These are phyloP conservation scores for Sebastes trivittatus DNA, from an alignment of 2,797 vertebrate genomes.

Conservation along the genomic window DNA sequence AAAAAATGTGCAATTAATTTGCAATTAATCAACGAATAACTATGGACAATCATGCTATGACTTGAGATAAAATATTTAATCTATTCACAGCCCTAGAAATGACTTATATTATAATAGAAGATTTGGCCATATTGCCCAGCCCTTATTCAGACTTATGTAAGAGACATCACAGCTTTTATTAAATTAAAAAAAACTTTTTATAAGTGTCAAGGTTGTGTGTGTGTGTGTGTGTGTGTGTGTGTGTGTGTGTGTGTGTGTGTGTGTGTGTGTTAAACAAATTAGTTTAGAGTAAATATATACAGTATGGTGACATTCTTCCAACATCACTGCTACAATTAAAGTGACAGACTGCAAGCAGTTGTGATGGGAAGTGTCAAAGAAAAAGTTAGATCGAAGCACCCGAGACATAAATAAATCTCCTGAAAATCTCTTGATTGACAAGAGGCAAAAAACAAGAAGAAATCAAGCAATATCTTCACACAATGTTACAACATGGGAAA, in stretches of 20 bases:
- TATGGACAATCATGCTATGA: too few relatives aligned
- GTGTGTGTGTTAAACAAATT: not conserved
- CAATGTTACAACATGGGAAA: not conserved
- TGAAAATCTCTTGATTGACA: not conserved
- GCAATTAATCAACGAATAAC: too few relatives aligned
- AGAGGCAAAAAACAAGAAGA: not conserved
- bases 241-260: too few relatives aligned
- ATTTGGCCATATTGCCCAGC: too few relatives aligned
- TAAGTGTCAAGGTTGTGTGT: not conserved
- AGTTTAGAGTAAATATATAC: not conserved
- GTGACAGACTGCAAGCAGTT: not conserved
- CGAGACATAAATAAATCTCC: not conserved
- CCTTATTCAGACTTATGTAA: not conserved
- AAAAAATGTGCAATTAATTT: too few relatives aligned
- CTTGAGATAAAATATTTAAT: too few relatives aligned
- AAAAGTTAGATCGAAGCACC: not conserved
- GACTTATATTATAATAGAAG: not conserved
- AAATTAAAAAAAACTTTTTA: not conserved
- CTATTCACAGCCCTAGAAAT: too few relatives aligned
- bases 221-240: too few relatives aligned
- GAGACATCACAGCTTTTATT: not conserved
- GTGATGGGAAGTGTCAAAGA: not conserved
- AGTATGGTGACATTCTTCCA: not conserved
- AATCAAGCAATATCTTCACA: not conserved
- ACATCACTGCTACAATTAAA: not conserved